Conservation (phyloP, 2,113 vertebrate species). For the Etheostoma spectabile region DNA sequence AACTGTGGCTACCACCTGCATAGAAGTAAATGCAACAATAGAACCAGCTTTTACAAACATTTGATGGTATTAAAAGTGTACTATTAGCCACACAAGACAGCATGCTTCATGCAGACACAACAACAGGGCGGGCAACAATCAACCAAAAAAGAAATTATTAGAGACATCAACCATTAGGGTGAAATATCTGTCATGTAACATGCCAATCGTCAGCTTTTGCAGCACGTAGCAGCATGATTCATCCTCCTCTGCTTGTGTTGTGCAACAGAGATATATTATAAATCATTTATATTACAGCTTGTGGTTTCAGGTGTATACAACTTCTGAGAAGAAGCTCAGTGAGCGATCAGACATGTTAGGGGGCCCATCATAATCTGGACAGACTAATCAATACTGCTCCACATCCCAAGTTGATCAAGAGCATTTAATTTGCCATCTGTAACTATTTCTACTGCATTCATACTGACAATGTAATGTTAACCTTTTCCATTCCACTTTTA, state of each 20-base stretch:
- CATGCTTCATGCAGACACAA: background rate
- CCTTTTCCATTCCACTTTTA: background rate
- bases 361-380: conserved; percentile 11
- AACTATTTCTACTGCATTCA: background rate
- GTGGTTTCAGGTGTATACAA: conserved; percentile 42
- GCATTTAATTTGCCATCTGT: background rate
- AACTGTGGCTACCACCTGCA: conserved; percentile 1
- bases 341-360: conserved; percentile 36
- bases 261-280: conserved; percentile 36
- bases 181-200: background rate
- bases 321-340: conserved; percentile 39
- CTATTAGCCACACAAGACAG: background rate
- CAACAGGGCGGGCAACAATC: background rate
- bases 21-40: conserved; percentile 18
- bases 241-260: conserved; percentile 17
- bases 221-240: background rate
- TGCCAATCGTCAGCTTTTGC: conserved; percentile 25
- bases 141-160: background rate
- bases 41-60: conserved; percentile 12
- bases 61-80: background rate
- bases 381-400: conserved; percentile 1
- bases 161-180: conserved; percentile 3
- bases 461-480: background rate
- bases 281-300: conserved; percentile 42
- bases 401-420: background rate